A percentile compares a stretch with the other conserved stretches of the same genome.
These are phyloP conservation scores for Macrosteles quadrilineatus DNA, from an alignment of 1,140 invertebrate species.

Conservation along the genomic window DNA sequence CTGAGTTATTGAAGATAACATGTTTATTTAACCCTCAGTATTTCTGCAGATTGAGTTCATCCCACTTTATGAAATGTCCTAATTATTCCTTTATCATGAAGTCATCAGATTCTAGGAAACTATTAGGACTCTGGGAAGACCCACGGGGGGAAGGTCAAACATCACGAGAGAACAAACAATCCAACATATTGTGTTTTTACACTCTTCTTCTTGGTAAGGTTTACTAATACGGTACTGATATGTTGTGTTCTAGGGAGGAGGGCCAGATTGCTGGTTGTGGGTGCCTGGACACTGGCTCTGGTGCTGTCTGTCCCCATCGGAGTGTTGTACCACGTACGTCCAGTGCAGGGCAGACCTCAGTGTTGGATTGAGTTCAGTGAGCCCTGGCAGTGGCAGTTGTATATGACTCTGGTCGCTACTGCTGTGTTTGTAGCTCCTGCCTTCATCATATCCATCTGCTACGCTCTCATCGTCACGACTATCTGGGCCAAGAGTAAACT, in stretches of 20 bases:
- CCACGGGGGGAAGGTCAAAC: too few relatives aligned
- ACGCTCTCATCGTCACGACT: slow-evolving; percentile 87
- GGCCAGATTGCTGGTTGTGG: slow-evolving; percentile 71
- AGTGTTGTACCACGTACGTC: slow-evolving; percentile 77
- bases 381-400: slow-evolving; percentile 81
- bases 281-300: slow-evolving; percentile 80
- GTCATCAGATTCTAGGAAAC: too few relatives aligned
- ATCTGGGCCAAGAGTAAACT: slow-evolving; percentile 84
- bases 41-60: too few relatives aligned
- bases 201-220: too few relatives aligned
- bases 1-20: too few relatives aligned
- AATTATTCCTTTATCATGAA: too few relatives aligned
- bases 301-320: slow-evolving; percentile 83
- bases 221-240: too few relatives aligned
- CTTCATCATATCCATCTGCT: slow-evolving; percentile 87
- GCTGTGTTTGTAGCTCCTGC: slow-evolving; percentile 87
- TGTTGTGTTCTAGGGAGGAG: slow-evolving; percentile 60
- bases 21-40: too few relatives aligned
- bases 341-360: slow-evolving; percentile 74
- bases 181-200: too few relatives aligned
- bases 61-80: too few relatives aligned
- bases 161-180: too few relatives aligned
- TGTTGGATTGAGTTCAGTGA: slow-evolving; percentile 88
- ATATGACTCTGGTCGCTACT: slow-evolving; percentile 81
- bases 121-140: too few relatives aligned